A percentile compares a stretch with the other conserved stretches of the same genome.
These are phyloP conservation scores for rabbit (Oryctolagus cuniculus) DNA, from an alignment of 2,113 vertebrate species.

Conservation along the genomic window mOryCun1.1 NC_091435.1:80111001-80111500, in stretches of 20 bases:
- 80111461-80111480: background rate
- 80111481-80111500: conserved; percentile 12
- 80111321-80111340: background rate
- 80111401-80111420: conserved; percentile 36
- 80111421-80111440: conserved; percentile 18
- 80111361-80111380: background rate
- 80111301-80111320: background rate
- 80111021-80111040: no score
- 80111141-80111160: no score
- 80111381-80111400: background rate
- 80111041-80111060: no score
- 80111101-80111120: no score
- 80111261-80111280: conserved; percentile 12
- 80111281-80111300: background rate
- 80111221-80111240: no score
- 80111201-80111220: no score
- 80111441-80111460: background rate
- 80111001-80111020: no score
- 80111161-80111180: no score
- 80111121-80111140: no score
- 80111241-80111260: background rate
- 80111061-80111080: no score
- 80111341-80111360: conserved; percentile 32
- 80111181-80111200: no score
- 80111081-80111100: no score